Evolutionary conservation across 2,888 invertebrate species (phyloP).

Genomic region (Keiferia lycopersicella): DNA sequence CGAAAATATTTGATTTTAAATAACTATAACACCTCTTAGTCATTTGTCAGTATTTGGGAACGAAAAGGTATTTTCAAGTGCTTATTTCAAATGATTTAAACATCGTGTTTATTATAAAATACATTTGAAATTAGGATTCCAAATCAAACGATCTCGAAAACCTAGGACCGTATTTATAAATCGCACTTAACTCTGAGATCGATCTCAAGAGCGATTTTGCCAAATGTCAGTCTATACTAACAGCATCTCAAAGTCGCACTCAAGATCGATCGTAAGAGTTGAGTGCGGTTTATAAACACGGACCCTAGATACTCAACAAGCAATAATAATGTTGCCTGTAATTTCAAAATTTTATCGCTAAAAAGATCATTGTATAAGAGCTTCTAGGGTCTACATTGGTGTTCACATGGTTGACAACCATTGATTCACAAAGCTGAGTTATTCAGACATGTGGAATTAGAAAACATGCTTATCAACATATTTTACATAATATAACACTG

Average conservation of each 20-base stretch:
- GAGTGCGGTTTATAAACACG: too few relatives aligned
- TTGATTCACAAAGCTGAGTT: conserved; percentile 3
- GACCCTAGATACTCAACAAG: too few relatives aligned
- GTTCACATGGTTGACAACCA: conserved; percentile 10
- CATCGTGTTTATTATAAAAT: neutral
- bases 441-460: conserved; percentile 11
- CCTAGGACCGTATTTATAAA: neutral
- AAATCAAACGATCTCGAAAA: neutral
- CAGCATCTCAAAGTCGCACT: too few relatives aligned
- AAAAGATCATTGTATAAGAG: neutral
- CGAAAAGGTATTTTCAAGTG: neutral
- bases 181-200: too few relatives aligned
- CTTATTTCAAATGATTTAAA: neutral
- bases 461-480: neutral
- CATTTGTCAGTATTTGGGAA: neutral
- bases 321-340: neutral
- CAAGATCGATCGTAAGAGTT: too few relatives aligned
- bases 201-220: too few relatives aligned
- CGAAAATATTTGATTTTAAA: conserved; percentile 28
- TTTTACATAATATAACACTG: neutral
- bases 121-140: neutral
- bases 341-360: too few relatives aligned
- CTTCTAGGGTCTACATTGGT: neutral
- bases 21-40: conserved; percentile 26
- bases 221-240: too few relatives aligned